A percentile compares a stretch with the other conserved stretches of the same genome.
Evolutionary conservation across 2,888 invertebrate genomes (phyloP).

Genomic region (Mesorhabditis belari): DNA sequence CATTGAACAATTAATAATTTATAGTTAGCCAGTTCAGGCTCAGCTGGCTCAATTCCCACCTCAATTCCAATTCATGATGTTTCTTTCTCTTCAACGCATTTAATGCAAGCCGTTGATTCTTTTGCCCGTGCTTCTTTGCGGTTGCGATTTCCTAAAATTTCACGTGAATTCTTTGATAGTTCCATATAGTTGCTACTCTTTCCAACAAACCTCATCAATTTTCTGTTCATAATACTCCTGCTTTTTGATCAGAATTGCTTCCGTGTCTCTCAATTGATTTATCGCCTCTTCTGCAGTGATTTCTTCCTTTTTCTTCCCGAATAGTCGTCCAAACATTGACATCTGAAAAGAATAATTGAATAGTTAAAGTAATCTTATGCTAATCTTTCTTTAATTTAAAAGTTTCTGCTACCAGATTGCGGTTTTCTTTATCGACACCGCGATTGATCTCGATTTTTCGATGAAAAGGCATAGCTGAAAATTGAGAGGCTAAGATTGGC

Average conservation of each 20-base stretch:
- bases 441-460: too few species aligned
- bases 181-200: background rate
- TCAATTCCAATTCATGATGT: conserved; percentile 26
- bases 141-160: conserved; percentile 18
- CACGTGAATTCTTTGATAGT: background rate
- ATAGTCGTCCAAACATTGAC: background rate
- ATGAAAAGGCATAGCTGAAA: too few species aligned
- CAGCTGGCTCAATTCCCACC: too few species aligned
- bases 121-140: conserved; percentile 30
- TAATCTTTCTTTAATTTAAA: background rate
- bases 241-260: conserved; percentile 29
- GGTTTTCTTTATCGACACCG: background rate
- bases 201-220: conserved; percentile 9
- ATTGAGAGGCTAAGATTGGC: too few species aligned
- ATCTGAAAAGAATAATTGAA: background rate
- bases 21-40: background rate
- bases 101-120: conserved; percentile 28
- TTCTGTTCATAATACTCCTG: conserved; percentile 28
- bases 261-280: conserved; percentile 25
- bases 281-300: conserved; percentile 30
- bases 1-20: background rate
- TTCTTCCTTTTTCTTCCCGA: conserved; percentile 17
- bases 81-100: conserved; percentile 32
- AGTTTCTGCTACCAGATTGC: background rate
- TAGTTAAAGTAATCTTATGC: background rate